Evolutionary conservation across 2,113 vertebrate species (phyloP).

Genomic region (Gulo gulo): DNA sequence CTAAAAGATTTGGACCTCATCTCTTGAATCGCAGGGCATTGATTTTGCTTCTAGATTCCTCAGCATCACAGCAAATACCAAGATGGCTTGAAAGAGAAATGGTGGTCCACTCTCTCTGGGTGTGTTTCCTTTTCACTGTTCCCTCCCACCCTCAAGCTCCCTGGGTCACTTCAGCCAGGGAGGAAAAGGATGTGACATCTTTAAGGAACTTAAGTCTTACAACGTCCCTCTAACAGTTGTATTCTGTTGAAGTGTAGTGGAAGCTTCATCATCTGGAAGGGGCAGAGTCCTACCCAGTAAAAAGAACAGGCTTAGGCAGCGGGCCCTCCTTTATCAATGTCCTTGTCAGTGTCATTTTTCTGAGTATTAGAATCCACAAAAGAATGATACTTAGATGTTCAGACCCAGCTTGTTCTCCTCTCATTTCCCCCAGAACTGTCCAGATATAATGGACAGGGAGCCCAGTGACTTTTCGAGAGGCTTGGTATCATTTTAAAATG

Average conservation of each 20-base stretch:
- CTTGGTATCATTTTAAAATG: background rate
- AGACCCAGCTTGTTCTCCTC: background rate
- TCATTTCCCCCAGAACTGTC: background rate
- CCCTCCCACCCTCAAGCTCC: background rate
- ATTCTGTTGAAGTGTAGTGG: background rate
- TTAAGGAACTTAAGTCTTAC: background rate
- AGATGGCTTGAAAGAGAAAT: background rate
- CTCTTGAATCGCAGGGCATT: background rate
- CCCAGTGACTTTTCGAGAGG: background rate
- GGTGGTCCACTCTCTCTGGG: rapidly evolving
- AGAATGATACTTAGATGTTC: background rate
- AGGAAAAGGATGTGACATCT: background rate
- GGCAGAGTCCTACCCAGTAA: rapidly evolving
- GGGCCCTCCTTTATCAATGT: background rate
- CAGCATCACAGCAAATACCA: rapidly evolving
- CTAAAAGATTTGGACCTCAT: rapidly evolving
- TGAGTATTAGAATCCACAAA: background rate
- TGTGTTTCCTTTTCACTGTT: background rate
- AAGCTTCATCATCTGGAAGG: background rate
- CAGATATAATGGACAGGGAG: background rate
- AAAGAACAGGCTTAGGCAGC: no score
- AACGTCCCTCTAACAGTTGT: background rate
- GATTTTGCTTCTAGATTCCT: background rate
- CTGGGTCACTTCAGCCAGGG: background rate
- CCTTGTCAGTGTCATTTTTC: background rate